Percentiles rank a stretch among this genome's conserved stretches.
Conservation (phyloP, 2,113 vertebrate species). For the Phrynocephalus versicolor region DNA sequence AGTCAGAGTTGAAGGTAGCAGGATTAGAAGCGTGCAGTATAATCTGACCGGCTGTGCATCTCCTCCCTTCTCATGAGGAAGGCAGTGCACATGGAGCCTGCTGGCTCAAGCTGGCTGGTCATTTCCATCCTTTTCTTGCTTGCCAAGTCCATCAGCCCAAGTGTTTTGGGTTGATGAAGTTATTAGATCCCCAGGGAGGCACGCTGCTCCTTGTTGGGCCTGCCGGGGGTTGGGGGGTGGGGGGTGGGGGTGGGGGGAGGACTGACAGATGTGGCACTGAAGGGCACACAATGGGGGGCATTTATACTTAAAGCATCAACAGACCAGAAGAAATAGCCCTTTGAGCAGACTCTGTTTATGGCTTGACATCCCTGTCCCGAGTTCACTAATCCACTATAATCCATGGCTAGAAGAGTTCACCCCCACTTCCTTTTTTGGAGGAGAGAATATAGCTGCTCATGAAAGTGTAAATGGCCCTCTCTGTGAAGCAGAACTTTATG, state of each 20-base stretch:
- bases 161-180: slow-evolving; percentile 34
- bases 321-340: slow-evolving; percentile 62
- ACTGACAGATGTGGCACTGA: slow-evolving; percentile 63
- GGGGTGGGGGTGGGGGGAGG: too few relatives aligned
- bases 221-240: too few relatives aligned
- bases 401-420: background rate
- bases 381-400: slow-evolving; percentile 55
- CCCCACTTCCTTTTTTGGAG: slow-evolving; percentile 33
- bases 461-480: slow-evolving; percentile 55
- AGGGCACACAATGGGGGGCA: slow-evolving; percentile 50
- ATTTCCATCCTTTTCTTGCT: slow-evolving; percentile 26
- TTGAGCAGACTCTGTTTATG: slow-evolving; percentile 63
- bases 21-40: background rate
- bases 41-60: background rate
- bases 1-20: background rate
- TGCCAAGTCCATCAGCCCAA: background rate
- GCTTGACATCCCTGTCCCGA: slow-evolving; percentile 53
- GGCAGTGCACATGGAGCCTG: background rate
- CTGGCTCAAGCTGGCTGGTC: background rate
- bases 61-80: background rate
- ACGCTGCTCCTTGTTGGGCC: background rate
- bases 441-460: slow-evolving; percentile 67
- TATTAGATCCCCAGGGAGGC: slow-evolving; percentile 30
- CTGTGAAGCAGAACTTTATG: slow-evolving; percentile 40
- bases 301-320: slow-evolving; percentile 38